Evolutionary conservation across 1,140 invertebrate genomes (phyloP), one percentile per base, ranked within the genome.

Genomic region (Chironomus striatipennis): DNA sequence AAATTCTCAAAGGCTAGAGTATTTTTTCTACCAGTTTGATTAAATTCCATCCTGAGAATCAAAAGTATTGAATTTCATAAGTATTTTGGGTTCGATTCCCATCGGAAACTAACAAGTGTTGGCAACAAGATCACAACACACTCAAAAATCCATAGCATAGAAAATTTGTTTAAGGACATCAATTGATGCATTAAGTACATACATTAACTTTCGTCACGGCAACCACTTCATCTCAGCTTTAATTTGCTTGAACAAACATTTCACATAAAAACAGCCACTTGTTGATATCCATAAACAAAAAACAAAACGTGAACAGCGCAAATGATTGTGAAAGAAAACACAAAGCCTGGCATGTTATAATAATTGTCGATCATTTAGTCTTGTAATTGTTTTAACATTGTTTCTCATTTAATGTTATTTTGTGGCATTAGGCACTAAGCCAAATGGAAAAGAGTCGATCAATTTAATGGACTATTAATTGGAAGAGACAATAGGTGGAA

Each of bases 351-450:
- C 47, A 57, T 57, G 12, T 57, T 57, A 57, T 57, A n/a, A 57
- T 57, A 57, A 57, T 57, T 57, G 47, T 15, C 47, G 47, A 57
- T 57, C 47, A 57, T 57, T 57, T 57, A 57, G 47, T 15, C 47
- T 34, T 5, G 12, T 57, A 57, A 57, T 57, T 57, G 47, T 57
- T 57, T n/a, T 12, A 57, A 57, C 47, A 57, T n/a, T 15, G 47
- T 57, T 57, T 57, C 47, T 57, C 47, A n/a, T 57, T 57, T 57
- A 57, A 57, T 57, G n/a, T n/a, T n/a, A 57, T 57, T 57, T 57
- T 57, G 47, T 57, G 47, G 47, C 15, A 57, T 57, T n/a, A 34
- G 24, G 24, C 47, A 57, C n/a, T 57, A 57, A 34, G 47, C 12
- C 12, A 57, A 57, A 57, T 57, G 47, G 47, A 57, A 47, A 47